These are phyloP conservation scores for Pteronotus mesoamericanus DNA, from an alignment of 2,797 vertebrate species.

Conservation along the genomic window DNA sequence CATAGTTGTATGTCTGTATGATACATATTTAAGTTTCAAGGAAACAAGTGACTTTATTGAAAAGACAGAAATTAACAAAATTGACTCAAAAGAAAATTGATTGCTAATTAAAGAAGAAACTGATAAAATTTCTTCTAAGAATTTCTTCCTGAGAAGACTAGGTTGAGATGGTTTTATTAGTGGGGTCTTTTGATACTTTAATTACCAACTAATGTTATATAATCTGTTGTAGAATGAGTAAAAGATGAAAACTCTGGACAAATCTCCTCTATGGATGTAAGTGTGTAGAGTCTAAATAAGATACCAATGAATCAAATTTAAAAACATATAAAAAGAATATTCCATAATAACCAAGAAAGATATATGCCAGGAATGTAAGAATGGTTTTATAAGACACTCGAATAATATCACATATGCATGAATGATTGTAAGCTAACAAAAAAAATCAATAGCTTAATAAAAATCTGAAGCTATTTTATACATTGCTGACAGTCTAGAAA, in stretches of 20 bases:
- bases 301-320: neutral
- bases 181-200: too few relatives aligned
- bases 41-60: neutral
- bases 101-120: neutral
- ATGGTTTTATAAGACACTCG: too few relatives aligned
- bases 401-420: neutral
- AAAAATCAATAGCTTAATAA: neutral
- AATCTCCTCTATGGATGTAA: neutral
- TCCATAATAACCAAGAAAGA: neutral
- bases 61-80: neutral
- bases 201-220: neutral
- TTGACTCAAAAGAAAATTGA: neutral
- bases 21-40: neutral
- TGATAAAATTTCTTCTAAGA: neutral
- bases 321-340: neutral
- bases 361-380: neutral
- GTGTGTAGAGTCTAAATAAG: neutral
- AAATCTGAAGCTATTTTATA: neutral
- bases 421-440: neutral
- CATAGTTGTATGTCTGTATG: neutral
- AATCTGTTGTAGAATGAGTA: neutral
- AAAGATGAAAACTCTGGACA: neutral
- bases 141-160: neutral
- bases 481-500: neutral
- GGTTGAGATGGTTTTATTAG: neutral